Evolutionary conservation across 2,888 invertebrate genomes (phyloP).

Genomic region (Cataglyphis rosenhaueri): DNA sequence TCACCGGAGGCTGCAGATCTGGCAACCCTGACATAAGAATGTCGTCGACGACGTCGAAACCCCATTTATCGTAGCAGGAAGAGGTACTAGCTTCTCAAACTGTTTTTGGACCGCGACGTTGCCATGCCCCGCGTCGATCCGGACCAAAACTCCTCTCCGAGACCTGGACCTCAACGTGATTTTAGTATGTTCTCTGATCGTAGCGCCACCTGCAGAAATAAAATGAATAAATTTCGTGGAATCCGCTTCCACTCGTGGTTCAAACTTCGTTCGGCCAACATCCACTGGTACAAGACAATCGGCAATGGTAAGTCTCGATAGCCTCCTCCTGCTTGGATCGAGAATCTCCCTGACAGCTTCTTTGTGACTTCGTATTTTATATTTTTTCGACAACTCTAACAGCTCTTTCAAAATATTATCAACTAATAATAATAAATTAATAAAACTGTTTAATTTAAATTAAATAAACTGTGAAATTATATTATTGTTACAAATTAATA

Average conservation of each 20-base stretch:
- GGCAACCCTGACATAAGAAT: conserved; percentile 80
- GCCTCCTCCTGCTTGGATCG: not conserved
- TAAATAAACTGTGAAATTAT: not conserved
- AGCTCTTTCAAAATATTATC: not conserved
- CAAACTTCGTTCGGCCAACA: conserved; percentile 91
- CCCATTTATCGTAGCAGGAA: conserved; percentile 80
- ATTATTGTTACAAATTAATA: not conserved
- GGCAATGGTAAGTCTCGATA: conserved; percentile 66
- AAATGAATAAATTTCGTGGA: conserved; percentile 90
- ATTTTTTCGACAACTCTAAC: not conserved
- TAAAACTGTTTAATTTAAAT: not conserved
- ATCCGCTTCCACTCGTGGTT: conserved; percentile 92
- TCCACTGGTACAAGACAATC: conserved; percentile 84
- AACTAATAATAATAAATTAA: not conserved
- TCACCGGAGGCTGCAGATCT: conserved; percentile 66
- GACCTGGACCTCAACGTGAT: conserved; percentile 79
- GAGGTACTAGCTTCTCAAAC: conserved; percentile 76
- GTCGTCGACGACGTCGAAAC: conserved; percentile 73
- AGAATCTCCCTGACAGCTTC: not conserved
- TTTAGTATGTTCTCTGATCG: conserved; percentile 86
- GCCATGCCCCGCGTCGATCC: conserved; percentile 62
- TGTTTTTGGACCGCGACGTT: conserved; percentile 84
- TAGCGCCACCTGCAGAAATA: conserved; percentile 92
- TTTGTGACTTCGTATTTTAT: not conserved
- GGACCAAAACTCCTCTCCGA: conserved; percentile 58